Percentiles rank a stretch among this genome's conserved stretches.
These are phyloP conservation scores for Columba guinea DNA, from an alignment of 2,797 vertebrate genomes.

Conservation along the genomic window DNA sequence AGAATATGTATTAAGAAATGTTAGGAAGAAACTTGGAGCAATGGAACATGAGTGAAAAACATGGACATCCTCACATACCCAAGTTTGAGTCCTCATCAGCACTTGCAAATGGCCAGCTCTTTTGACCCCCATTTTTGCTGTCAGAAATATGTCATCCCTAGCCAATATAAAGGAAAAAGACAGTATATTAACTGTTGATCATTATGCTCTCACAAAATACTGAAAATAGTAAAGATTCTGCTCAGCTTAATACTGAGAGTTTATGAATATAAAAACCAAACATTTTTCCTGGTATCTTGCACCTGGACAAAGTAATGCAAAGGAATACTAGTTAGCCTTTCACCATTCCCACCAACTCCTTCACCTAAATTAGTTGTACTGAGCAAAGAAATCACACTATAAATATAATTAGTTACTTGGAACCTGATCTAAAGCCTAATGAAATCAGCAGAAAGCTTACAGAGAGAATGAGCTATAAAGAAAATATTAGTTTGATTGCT, in stretches of 20 bases:
- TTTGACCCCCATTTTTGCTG: background rate
- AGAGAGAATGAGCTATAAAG: conserved; percentile 55
- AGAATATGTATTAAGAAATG: background rate
- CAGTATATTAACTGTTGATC: background rate
- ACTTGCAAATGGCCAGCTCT: background rate
- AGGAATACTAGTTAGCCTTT: conserved; percentile 20
- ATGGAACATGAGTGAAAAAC: background rate
- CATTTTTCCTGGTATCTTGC: background rate
- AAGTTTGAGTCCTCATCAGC: background rate
- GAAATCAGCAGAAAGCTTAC: conserved; percentile 63
- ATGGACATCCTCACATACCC: background rate
- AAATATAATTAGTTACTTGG: conserved; percentile 71
- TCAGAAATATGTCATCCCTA: background rate
- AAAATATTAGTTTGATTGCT: conserved; percentile 70
- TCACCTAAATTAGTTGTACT: conserved; percentile 44
- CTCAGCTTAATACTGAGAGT: background rate
- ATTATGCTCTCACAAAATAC: background rate
- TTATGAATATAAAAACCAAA: background rate
- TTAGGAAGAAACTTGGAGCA: background rate
- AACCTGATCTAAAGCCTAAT: conserved; percentile 68
- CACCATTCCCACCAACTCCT: conserved; percentile 57
- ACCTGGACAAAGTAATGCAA: conserved; percentile 38
- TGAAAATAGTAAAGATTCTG: background rate
- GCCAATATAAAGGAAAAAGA: background rate
- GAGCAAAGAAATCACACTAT: conserved; percentile 58